Evolutionary conservation across 2,888 invertebrate genomes (phyloP), one percentile per base, ranked within the genome.

Genomic region (Noctuana brunneofusca): DNA sequence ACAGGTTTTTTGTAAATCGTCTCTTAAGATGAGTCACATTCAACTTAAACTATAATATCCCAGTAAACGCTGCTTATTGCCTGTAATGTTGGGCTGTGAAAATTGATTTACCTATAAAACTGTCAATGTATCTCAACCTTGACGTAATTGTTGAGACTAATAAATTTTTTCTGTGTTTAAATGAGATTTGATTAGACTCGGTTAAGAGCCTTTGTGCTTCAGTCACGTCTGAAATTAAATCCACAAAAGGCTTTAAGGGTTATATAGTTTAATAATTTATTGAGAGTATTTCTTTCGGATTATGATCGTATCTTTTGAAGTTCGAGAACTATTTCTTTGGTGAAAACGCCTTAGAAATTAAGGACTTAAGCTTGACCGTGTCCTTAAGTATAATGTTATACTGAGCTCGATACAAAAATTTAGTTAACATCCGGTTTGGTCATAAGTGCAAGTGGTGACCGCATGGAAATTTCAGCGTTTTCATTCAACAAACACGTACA

Each of bases 1-100:
- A 38, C 54, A 18, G 22, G 32, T 38, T 54, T 38, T 54, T 54
- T 54, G 22, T 46, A 46, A 8, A 20, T 22, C 9, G 41, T 16
- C 16, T 16, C 16, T 38, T 38, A 38, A 38, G 38, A n/a, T 38
- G 2, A 14, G 4, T 38, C 3, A 3, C 8, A 27, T 27, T 27
- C 3, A 27, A n/a, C 30, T 30, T 11, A 4, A 30, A 30, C 11
- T 11, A 30, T 30, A 30, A 11, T 30, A 2, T 30, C 2, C 11
- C 1, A 30, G 2, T 8, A 4, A 27, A 27, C 27, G 27, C 8
- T 27, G 3, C 27, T 27, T 35, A 35, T 35, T 35, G 35, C 35
- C n/a, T n/a, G 35, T n/a, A n/a, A 35, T 35, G 35, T 35, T 3
- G n/a, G 32, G 2, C 4, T 2, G 12, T 12, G 2, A 35, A 35